Evolutionary conservation across 1,140 invertebrate species (phyloP).

Genomic region (Ctenoplectra terminalis): DNA sequence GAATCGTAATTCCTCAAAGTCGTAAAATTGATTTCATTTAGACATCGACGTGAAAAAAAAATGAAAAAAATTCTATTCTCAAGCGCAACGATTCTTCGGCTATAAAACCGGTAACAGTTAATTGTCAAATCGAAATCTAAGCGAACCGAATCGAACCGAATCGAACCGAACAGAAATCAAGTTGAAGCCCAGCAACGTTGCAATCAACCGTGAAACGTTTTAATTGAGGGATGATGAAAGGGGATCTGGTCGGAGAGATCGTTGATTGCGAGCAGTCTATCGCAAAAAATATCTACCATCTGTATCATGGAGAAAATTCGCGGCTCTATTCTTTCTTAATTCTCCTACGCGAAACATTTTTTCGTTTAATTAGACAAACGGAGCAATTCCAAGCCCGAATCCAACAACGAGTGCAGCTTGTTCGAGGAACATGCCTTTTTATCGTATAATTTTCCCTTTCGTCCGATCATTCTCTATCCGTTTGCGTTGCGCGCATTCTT

Average conservation of each 20-base stretch:
- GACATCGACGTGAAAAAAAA: too few relatives aligned
- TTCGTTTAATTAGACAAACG: too few relatives aligned
- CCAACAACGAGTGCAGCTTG: too few relatives aligned
- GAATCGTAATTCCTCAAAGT: background rate
- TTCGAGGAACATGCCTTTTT: too few relatives aligned
- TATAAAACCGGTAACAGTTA: background rate
- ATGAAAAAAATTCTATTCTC: too few relatives aligned
- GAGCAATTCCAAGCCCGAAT: too few relatives aligned
- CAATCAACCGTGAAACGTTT: slow-evolving; percentile 7
- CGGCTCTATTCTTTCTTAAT: slow-evolving; percentile 26
- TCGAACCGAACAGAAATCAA: background rate
- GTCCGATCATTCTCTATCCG: too few relatives aligned
- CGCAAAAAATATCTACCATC: background rate
- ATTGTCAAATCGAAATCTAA: too few relatives aligned
- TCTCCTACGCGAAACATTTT: slow-evolving; percentile 54
- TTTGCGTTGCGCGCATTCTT: background rate
- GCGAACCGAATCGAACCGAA: too few relatives aligned
- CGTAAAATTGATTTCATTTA: background rate
- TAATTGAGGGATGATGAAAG: background rate
- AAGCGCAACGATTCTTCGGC: background rate
- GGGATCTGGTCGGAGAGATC: background rate
- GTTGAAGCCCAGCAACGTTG: background rate
- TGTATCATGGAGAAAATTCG: background rate
- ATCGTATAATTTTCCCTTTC: too few relatives aligned
- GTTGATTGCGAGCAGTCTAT: background rate